Percentiles rank a stretch among this genome's conserved stretches.
Evolutionary conservation across 2,888 invertebrate genomes (phyloP).

Genomic region (Drosophila nr. fundita): DNA sequence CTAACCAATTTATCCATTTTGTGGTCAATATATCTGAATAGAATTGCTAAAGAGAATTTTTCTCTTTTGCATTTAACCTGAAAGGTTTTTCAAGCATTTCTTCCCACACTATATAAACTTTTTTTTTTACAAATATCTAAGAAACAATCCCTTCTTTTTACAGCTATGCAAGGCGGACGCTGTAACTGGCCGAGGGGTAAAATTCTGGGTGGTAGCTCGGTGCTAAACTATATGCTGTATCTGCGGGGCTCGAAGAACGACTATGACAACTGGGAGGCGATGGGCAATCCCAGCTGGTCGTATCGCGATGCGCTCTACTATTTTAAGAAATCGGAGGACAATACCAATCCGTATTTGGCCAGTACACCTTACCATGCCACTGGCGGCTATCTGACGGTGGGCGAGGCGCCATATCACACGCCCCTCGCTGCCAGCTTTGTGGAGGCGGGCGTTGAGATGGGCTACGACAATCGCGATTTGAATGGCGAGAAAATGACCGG

Average conservation of each 20-base stretch:
- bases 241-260: conserved; percentile 94
- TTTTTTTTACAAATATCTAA: background rate
- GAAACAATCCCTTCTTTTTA: background rate
- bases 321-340: conserved; percentile 96
- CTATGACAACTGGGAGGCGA: conserved; percentile 94
- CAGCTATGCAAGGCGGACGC: conserved; percentile 92
- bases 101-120: too few species aligned
- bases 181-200: conserved; percentile 97
- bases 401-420: conserved; percentile 94
- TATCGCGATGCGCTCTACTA: conserved; percentile 92
- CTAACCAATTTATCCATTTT: too few species aligned
- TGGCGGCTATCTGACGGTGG: conserved; percentile 93
- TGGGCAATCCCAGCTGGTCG: conserved; percentile 96
- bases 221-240: conserved; percentile 96
- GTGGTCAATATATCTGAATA: background rate
- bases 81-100: background rate
- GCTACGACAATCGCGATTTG: conserved; percentile 93
- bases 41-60: background rate
- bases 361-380: conserved; percentile 92
- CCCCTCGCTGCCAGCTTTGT: conserved; percentile 93
- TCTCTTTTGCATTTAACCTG: background rate
- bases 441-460: conserved; percentile 92
- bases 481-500: conserved; percentile 95
- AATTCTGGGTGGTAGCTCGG: conserved; percentile 95
- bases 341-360: conserved; percentile 92